phyloP scores from a whole-genome alignment of 2,797 vertebrate species.

The Danio tinwini region DNA sequence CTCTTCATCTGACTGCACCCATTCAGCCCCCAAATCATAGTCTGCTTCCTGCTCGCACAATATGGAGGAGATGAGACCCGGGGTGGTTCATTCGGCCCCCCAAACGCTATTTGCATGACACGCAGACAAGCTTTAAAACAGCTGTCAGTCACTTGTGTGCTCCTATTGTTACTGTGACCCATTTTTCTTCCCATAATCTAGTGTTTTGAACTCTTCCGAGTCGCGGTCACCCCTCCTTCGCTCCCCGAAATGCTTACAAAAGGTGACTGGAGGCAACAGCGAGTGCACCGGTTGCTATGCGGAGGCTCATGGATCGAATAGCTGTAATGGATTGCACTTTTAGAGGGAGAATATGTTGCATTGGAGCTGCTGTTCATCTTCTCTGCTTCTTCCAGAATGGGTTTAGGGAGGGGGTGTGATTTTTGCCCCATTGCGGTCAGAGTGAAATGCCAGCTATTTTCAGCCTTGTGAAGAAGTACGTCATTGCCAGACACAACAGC shows the following conservation, averaged over 20 bases:
- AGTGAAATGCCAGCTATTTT: conserved; percentile 58
- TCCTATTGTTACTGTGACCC: conserved; percentile 53
- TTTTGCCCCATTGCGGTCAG: conserved; percentile 42
- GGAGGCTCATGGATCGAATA: conserved; percentile 78
- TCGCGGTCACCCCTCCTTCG: conserved; percentile 24
- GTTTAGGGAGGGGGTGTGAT: background rate
- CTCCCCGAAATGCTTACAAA: conserved; percentile 36
- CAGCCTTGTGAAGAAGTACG: conserved; percentile 39
- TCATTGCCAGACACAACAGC: conserved; percentile 43
- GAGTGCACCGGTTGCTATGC: conserved; percentile 77
- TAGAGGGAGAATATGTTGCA: conserved; percentile 39
- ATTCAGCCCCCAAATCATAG: conserved; percentile 50
- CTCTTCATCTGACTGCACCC: conserved; percentile 58
- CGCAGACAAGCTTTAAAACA: conserved; percentile 58
- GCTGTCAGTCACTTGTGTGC: conserved; percentile 55
- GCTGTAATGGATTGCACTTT: conserved; percentile 70
- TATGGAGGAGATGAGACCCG: conserved; percentile 48
- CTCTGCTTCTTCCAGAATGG: background rate
- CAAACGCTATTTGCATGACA: conserved; percentile 55
- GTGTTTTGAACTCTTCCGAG: conserved; percentile 40
- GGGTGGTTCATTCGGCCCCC: conserved; percentile 27
- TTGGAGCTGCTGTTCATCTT: conserved; percentile 44
- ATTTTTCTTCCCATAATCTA: conserved; percentile 52
- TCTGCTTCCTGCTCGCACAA: conserved; percentile 54
- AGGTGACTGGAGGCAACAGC: conserved; percentile 76